Conservation (phyloP, 2,797 vertebrate genomes). For the Microhierax caerulescens region DNA sequence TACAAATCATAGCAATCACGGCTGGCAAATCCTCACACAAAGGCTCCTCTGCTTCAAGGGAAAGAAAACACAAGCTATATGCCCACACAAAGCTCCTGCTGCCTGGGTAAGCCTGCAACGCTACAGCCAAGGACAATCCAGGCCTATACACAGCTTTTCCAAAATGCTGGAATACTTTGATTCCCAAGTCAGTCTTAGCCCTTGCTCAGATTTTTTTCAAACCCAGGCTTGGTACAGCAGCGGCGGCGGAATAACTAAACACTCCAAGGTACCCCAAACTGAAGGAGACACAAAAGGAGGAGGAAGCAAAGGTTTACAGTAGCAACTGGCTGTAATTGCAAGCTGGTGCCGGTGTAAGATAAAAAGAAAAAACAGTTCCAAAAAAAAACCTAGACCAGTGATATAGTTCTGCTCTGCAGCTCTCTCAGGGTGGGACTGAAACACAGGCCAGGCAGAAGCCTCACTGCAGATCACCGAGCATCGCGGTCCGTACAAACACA, state of each 20-base stretch:
- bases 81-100: background rate
- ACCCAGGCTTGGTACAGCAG: background rate
- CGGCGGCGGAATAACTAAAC: background rate
- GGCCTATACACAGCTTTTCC: background rate
- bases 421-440: background rate
- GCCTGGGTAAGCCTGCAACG: background rate
- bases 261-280: background rate
- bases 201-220: background rate
- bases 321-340: background rate
- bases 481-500: background rate
- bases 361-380: background rate
- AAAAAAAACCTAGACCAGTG: background rate
- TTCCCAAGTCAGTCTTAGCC: background rate
- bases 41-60: background rate
- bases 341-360: background rate
- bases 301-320: background rate
- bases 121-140: background rate
- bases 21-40: background rate
- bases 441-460: background rate
- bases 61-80: background rate
- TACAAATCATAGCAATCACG: background rate
- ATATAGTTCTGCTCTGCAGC: background rate
- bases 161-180: background rate
- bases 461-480: background rate
- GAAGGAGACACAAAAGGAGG: background rate